These are phyloP conservation scores for Pteria penguin DNA, from an alignment of 2,888 invertebrate genomes.

Conservation along the genomic window DNA sequence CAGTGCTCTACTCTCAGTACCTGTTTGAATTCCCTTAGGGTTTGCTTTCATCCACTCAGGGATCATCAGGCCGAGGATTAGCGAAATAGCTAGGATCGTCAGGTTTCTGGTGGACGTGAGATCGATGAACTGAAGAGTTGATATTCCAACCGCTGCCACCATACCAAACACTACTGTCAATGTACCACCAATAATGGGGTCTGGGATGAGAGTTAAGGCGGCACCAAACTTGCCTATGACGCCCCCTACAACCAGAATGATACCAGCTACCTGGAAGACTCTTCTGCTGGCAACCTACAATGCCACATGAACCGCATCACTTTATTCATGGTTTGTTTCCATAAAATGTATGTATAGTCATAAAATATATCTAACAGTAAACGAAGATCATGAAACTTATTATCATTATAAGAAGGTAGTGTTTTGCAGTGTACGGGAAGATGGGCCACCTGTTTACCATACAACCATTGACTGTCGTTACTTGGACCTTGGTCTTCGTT, in stretches of 20 bases:
- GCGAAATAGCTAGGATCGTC: slow-evolving; percentile 92
- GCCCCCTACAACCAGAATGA: slow-evolving; percentile 80
- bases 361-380: not conserved
- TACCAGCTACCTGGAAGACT: slow-evolving; percentile 80
- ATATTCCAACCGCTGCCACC: slow-evolving; percentile 76
- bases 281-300: slow-evolving; percentile 81
- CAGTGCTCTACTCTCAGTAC: too few relatives aligned
- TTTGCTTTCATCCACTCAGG: slow-evolving; percentile 69
- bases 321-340: too few relatives aligned
- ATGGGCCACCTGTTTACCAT: too few relatives aligned
- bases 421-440: too few relatives aligned
- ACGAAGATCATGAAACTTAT: not conserved
- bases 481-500: too few relatives aligned
- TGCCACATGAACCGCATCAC: too few relatives aligned
- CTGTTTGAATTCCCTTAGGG: slow-evolving; percentile 63
- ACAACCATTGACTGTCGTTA: too few relatives aligned
- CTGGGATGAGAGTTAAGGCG: slow-evolving; percentile 81
- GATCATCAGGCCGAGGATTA: slow-evolving; percentile 88
- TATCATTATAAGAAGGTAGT: not conserved
- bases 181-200: slow-evolving; percentile 81
- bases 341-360: not conserved
- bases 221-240: slow-evolving; percentile 81
- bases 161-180: slow-evolving; percentile 74
- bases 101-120: slow-evolving; percentile 91
- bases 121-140: slow-evolving; percentile 83